Percentiles rank a stretch among this genome's conserved stretches.
These are phyloP conservation scores for Eidolon dupreanum DNA, from an alignment of 2,797 vertebrate genomes.

Conservation along the genomic window DNA sequence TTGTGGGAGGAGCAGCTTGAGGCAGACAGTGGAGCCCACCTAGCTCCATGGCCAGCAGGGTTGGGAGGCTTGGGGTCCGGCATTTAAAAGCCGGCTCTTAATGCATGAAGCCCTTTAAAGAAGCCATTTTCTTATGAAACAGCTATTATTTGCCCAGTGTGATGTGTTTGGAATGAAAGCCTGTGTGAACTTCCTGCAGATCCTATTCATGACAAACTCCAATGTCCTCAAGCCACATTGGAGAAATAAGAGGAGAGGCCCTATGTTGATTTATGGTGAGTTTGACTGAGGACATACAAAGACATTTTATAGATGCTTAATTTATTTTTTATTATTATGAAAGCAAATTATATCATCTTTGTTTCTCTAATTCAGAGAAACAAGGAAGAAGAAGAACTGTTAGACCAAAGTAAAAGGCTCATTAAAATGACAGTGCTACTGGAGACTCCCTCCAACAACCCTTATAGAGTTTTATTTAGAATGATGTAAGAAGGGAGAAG, in stretches of 20 bases:
- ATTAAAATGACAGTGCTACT: constrained; percentile 58
- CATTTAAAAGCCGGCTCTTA: neutral
- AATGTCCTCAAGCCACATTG: neutral
- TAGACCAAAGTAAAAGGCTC: constrained; percentile 59
- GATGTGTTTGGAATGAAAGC: neutral
- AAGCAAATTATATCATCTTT: constrained; percentile 67
- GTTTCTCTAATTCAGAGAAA: constrained; percentile 51
- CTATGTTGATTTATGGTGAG: neutral
- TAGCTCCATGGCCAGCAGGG: neutral
- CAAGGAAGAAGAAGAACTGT: constrained; percentile 17
- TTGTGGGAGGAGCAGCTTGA: neutral
- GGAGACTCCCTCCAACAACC: constrained; percentile 12
- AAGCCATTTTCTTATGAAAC: constrained; percentile 33
- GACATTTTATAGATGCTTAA: constrained; percentile 26
- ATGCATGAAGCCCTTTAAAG: neutral
- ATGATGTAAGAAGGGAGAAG: constrained; percentile 36
- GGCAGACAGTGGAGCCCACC: neutral
- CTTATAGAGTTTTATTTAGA: constrained; percentile 47
- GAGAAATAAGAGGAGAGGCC: neutral
- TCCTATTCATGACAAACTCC: neutral
- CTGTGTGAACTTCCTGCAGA: neutral
- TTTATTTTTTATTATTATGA: constrained; percentile 59
- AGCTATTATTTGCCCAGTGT: neutral
- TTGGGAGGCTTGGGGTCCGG: neutral
- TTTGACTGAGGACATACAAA: neutral